Conservation (phyloP, 2,888 invertebrate genomes). For the Axea sp. region DNA sequence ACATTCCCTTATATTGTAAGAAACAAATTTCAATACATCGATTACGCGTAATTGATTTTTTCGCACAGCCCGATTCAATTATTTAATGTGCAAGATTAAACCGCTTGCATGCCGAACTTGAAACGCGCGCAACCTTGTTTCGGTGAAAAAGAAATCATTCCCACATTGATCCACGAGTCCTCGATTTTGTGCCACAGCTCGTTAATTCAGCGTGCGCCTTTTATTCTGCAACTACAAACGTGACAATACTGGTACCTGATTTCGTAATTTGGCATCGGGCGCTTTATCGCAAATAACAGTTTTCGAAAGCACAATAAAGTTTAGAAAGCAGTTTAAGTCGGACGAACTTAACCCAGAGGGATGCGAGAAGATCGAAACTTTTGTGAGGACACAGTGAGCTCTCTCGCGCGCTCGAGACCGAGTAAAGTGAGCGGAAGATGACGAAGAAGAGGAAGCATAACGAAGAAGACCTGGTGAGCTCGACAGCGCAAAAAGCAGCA, state of each 20-base stretch:
- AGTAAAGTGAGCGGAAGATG: conserved; percentile 60
- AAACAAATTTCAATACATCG: too few relatives aligned
- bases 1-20: too few relatives aligned
- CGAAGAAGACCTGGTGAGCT: conserved; percentile 58
- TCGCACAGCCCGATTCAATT: too few relatives aligned
- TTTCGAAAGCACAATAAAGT: conserved; percentile 56
- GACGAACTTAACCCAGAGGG: conserved; percentile 57
- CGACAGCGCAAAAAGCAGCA: conserved; percentile 63
- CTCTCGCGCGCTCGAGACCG: conserved; percentile 20
- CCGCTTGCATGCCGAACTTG: too few relatives aligned
- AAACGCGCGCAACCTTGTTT: too few relatives aligned
- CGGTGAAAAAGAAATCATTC: too few relatives aligned
- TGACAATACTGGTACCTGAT: conserved; percentile 32
- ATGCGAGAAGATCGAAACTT: conserved; percentile 54
- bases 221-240: too few relatives aligned
- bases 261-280: conserved; percentile 38
- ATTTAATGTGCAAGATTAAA: too few relatives aligned
- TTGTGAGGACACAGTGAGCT: conserved; percentile 35
- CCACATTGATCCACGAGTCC: too few relatives aligned
- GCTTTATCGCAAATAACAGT: conserved; percentile 58
- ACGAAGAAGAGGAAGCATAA: conserved; percentile 59
- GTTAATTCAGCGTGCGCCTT: too few relatives aligned
- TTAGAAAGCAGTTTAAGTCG: conserved; percentile 60
- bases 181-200: too few relatives aligned
- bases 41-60: too few relatives aligned